Evolutionary conservation across 2,113 vertebrate genomes (phyloP).

Genomic region (Pipra filicauda): DNA sequence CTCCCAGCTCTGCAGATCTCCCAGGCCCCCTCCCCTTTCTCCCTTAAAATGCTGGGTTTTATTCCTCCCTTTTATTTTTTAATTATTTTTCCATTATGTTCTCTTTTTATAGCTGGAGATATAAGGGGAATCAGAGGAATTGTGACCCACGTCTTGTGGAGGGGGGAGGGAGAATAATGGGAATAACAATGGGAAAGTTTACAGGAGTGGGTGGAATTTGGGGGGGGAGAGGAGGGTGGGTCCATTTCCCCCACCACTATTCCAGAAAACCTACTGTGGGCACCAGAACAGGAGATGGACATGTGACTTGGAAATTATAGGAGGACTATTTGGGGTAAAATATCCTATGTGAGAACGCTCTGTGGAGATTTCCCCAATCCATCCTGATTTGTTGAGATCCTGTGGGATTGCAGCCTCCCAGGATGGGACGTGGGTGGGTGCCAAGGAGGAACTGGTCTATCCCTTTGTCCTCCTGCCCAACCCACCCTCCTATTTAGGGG

Average conservation of each 20-base stretch:
- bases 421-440: not conserved
- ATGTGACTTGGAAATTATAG: fast-evolving
- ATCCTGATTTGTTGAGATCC: fast-evolving
- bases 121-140: not conserved
- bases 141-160: not conserved
- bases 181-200: fast-evolving
- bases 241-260: fast-evolving
- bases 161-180: not conserved
- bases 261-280: not conserved
- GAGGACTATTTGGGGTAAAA: not conserved
- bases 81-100: conserved; percentile 71
- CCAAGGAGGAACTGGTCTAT: too few relatives aligned
- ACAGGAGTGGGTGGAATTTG: not conserved
- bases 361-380: fast-evolving
- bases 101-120: conserved; percentile 25
- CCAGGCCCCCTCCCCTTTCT: conserved; percentile 14
- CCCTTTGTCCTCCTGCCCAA: not conserved
- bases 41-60: conserved; percentile 25
- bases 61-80: not conserved
- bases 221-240: not conserved
- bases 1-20: conserved; percentile 60
- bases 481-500: fast-evolving
- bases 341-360: fast-evolving
- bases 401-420: not conserved
- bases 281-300: fast-evolving